Evolutionary conservation across 2,797 vertebrate species (phyloP).

Genomic region (Poeciliopsis infans): DNA sequence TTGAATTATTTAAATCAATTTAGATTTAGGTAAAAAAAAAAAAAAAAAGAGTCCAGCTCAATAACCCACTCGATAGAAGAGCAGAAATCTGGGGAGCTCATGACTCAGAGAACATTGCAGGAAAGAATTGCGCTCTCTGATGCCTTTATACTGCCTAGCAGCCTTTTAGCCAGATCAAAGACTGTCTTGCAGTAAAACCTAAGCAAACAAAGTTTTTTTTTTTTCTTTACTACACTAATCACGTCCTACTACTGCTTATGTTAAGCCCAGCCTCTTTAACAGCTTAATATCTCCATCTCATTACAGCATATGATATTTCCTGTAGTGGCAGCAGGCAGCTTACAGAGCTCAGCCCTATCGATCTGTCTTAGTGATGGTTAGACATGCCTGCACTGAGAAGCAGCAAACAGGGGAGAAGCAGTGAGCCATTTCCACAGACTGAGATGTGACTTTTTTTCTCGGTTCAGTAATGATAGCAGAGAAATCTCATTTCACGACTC

Average conservation of each 20-base stretch:
- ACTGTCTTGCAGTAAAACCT: slow-evolving; percentile 48
- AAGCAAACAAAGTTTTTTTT: slow-evolving; percentile 69
- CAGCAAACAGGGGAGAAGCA: slow-evolving; percentile 44
- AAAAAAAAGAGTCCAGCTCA: slow-evolving; percentile 26
- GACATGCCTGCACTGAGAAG: slow-evolving; percentile 55
- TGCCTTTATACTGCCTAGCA: slow-evolving; percentile 33
- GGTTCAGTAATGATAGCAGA: slow-evolving; percentile 68
- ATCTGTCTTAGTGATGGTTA: slow-evolving; percentile 73
- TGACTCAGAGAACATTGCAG: slow-evolving; percentile 32
- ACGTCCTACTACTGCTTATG: slow-evolving; percentile 51
- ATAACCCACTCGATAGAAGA: slow-evolving; percentile 50
- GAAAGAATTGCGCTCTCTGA: slow-evolving; percentile 24
- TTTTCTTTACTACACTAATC: slow-evolving; percentile 62
- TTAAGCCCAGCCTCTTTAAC: slow-evolving; percentile 64
- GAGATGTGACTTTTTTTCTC: slow-evolving; percentile 70
- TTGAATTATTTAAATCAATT: neutral
- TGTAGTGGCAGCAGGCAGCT: slow-evolving; percentile 60
- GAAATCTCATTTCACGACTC: slow-evolving; percentile 84
- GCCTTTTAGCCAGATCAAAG: slow-evolving; percentile 66
- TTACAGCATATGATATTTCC: slow-evolving; percentile 71
- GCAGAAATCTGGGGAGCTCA: slow-evolving; percentile 54
- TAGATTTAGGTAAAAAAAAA: neutral
- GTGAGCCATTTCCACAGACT: slow-evolving; percentile 65
- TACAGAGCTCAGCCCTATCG: slow-evolving; percentile 72
- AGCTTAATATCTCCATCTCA: slow-evolving; percentile 65